A percentile compares a stretch with the other conserved stretches of the same genome.
phyloP scores from a whole-genome alignment of 2,888 invertebrate genomes.

The Nasonia oneida region DNA sequence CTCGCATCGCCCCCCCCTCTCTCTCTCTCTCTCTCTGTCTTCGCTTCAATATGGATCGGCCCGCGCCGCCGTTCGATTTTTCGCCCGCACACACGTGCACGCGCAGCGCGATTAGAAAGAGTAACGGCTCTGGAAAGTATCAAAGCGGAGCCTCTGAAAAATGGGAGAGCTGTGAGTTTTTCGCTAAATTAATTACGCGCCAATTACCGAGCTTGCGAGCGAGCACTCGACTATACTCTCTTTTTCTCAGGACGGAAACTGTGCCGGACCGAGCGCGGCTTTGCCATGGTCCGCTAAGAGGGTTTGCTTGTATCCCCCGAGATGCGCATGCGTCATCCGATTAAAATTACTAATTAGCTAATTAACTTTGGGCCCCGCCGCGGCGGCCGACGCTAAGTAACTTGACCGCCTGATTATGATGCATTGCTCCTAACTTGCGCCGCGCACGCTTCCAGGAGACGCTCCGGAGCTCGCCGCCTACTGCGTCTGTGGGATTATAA shows the following conservation, averaged over 20 bases:
- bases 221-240: slow-evolving; percentile 52
- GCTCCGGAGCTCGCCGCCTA: background rate
- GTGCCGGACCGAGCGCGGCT: slow-evolving; percentile 64
- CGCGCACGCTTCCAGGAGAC: background rate
- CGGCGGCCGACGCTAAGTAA: slow-evolving; percentile 66
- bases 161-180: slow-evolving; percentile 71
- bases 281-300: slow-evolving; percentile 75
- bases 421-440: slow-evolving; percentile 69
- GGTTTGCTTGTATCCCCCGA: slow-evolving; percentile 79
- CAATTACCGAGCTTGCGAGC: slow-evolving; percentile 69
- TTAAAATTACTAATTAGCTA: slow-evolving; percentile 80
- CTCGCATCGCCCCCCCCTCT: slow-evolving; percentile 7
- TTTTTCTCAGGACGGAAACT: slow-evolving; percentile 68
- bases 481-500: background rate
- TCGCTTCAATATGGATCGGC: background rate
- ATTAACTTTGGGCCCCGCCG: slow-evolving; percentile 75
- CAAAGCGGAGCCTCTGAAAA: slow-evolving; percentile 62
- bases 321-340: slow-evolving; percentile 80
- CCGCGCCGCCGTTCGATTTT: slow-evolving; percentile 5
- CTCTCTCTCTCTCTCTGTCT: background rate
- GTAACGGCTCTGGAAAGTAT: background rate
- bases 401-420: slow-evolving; percentile 79
- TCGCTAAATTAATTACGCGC: slow-evolving; percentile 78
- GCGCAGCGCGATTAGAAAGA: background rate
- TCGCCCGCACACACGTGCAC: slow-evolving; percentile 5